Evolutionary conservation across 2,797 vertebrate genomes (phyloP).

Genomic region (Parauchenoglanis ngamensis): DNA sequence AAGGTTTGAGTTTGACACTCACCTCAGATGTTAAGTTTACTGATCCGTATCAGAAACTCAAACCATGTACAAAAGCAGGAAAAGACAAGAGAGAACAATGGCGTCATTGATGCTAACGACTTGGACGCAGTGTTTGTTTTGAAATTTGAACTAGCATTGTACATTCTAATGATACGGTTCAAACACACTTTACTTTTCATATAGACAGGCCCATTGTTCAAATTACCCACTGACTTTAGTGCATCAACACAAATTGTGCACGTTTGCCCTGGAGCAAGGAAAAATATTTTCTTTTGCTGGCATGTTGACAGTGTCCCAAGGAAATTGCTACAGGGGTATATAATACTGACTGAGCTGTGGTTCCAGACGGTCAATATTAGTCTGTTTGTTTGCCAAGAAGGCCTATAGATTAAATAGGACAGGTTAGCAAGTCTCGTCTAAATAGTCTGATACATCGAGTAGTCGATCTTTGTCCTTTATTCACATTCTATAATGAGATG

Average conservation of each 20-base stretch:
- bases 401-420: constrained; percentile 70
- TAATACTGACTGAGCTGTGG: constrained; percentile 61
- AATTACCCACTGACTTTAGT: constrained; percentile 34
- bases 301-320: constrained; percentile 54
- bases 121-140: constrained; percentile 13
- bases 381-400: constrained; percentile 70
- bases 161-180: constrained; percentile 2
- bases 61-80: constrained; percentile 33
- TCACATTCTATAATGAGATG: constrained; percentile 67
- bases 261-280: constrained; percentile 33
- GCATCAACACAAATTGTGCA: constrained; percentile 46
- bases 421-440: constrained; percentile 71
- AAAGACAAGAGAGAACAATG: constrained; percentile 21
- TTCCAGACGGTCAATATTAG: constrained; percentile 77
- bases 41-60: constrained; percentile 39
- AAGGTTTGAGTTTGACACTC: constrained; percentile 14
- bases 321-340: constrained; percentile 56
- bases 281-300: constrained; percentile 52
- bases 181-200: constrained; percentile 11
- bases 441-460: constrained; percentile 73
- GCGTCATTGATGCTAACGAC: constrained; percentile 9
- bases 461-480: constrained; percentile 71
- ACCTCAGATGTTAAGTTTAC: constrained; percentile 39
- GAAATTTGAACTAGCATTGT: constrained; percentile 25
- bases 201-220: constrained; percentile 37